Percentiles rank a stretch among this genome's conserved stretches.
phyloP scores from a whole-genome alignment of 2,113 vertebrate species.

The Pristiophorus japonicus region DNA sequence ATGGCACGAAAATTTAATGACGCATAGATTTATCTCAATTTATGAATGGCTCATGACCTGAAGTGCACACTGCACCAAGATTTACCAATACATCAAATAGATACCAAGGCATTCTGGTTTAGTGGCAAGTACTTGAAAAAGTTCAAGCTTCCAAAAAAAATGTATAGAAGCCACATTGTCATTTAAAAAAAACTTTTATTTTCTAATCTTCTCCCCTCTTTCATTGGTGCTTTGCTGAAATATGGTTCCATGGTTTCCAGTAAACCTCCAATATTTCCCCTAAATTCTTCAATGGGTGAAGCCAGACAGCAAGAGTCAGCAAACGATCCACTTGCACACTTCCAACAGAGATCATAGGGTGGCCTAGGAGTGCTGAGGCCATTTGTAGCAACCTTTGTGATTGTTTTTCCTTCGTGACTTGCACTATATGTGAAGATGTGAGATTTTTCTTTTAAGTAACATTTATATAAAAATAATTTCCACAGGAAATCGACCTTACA shows the following conservation, averaged over 20 bases:
- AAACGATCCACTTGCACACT: not conserved
- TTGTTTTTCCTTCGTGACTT: not conserved
- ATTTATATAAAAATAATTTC: not conserved
- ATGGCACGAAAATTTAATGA: not conserved
- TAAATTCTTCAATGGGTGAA: not conserved
- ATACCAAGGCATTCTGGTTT: not conserved
- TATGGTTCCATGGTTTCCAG: not conserved
- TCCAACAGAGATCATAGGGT: not conserved
- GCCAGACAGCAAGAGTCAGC: no score
- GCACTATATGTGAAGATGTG: not conserved
- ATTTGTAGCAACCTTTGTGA: not conserved
- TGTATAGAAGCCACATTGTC: not conserved
- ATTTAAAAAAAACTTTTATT: not conserved
- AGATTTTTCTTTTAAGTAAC: no score
- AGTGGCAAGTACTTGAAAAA: not conserved
- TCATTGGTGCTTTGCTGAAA: not conserved
- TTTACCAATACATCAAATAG: not conserved
- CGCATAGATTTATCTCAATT: not conserved
- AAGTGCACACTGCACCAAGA: not conserved
- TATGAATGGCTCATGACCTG: not conserved
- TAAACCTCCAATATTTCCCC: not conserved
- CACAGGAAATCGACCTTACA: slow-evolving; percentile 83
- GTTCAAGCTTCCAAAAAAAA: not conserved
- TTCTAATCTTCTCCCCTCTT: not conserved
- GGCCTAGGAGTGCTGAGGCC: not conserved